Conservation (phyloP, 2,888 invertebrate genomes). For the Ametastegia equiseti region DNA sequence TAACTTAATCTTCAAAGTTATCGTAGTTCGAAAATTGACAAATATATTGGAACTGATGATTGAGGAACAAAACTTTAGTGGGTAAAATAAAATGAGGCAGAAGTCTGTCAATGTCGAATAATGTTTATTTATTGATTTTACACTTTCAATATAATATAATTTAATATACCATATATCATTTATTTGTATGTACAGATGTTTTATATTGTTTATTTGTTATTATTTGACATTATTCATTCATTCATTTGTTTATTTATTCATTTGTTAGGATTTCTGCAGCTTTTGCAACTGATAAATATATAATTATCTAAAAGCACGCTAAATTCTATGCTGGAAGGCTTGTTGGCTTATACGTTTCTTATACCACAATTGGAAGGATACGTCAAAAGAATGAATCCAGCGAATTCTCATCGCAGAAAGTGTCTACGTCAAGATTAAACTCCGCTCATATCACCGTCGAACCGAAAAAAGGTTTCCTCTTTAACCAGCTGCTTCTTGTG, state of each 20-base stretch:
- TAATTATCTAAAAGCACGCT: conserved; percentile 25
- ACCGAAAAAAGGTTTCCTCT: background rate
- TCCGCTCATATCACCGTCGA: background rate
- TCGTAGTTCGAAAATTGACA: background rate
- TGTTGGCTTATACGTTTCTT: background rate
- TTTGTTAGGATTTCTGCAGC: conserved; percentile 12
- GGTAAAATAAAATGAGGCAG: background rate
- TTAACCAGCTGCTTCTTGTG: background rate
- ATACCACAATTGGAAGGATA: conserved; percentile 17
- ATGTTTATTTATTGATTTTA: conserved; percentile 31
- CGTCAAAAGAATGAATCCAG: conserved; percentile 18
- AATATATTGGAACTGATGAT: background rate
- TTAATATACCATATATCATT: background rate
- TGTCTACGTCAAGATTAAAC: background rate
- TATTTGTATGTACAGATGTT: conserved; percentile 34
- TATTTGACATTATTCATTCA: conserved; percentile 12
- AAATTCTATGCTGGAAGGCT: conserved; percentile 36
- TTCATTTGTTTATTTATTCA: background rate
- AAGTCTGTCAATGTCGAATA: background rate
- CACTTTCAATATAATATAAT: background rate
- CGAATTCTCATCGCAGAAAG: background rate
- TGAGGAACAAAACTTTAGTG: background rate
- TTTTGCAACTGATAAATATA: conserved; percentile 30
- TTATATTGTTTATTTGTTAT: background rate
- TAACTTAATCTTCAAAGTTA: too few species aligned